Percentiles rank a stretch among this genome's conserved stretches.
phyloP scores from a whole-genome alignment of 37 sponge, comb jelly and placozoan genomes.

The Haliclona indistincta region DNA sequence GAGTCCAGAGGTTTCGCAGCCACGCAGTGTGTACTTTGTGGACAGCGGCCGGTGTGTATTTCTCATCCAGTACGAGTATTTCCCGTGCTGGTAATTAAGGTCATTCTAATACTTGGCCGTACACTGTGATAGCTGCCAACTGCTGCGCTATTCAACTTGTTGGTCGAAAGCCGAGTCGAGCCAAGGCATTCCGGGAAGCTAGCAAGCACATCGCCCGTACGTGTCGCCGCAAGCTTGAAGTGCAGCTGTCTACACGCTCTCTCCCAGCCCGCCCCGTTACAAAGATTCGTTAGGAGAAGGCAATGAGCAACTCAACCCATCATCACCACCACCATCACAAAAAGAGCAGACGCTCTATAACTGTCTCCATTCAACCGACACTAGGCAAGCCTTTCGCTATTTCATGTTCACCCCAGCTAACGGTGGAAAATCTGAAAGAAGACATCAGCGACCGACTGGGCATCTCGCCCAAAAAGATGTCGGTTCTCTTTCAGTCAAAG shows the following conservation, averaged over 20 bases:
- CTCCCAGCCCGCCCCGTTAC: neutral
- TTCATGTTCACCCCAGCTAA: conserved; percentile 15
- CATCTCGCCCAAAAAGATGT: conserved; percentile 64
- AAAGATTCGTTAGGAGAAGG: neutral
- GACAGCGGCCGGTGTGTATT: no score
- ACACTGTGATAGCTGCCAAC: no score
- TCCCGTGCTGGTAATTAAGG: no score
- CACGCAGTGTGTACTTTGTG: no score
- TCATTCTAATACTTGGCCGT: no score
- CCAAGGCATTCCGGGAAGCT: no score
- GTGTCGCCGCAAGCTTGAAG: no score
- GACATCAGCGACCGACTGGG: conserved; percentile 63
- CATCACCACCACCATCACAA: neutral
- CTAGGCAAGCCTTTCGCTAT: conserved; percentile 49
- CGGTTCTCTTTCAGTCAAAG: conserved; percentile 46
- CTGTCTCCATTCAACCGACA: conserved; percentile 58
- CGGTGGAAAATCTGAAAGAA: conserved; percentile 47
- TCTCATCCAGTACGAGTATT: no score
- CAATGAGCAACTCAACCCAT: neutral
- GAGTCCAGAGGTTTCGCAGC: conserved; percentile 1
- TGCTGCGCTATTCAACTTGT: neutral
- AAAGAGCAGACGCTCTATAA: conserved; percentile 7
- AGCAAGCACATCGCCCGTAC: no score
- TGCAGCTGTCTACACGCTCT: conserved; percentile 2
- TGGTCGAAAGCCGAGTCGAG: neutral